Conservation (phyloP, 2,888 invertebrate genomes). For the Augiades crinisus region DNA sequence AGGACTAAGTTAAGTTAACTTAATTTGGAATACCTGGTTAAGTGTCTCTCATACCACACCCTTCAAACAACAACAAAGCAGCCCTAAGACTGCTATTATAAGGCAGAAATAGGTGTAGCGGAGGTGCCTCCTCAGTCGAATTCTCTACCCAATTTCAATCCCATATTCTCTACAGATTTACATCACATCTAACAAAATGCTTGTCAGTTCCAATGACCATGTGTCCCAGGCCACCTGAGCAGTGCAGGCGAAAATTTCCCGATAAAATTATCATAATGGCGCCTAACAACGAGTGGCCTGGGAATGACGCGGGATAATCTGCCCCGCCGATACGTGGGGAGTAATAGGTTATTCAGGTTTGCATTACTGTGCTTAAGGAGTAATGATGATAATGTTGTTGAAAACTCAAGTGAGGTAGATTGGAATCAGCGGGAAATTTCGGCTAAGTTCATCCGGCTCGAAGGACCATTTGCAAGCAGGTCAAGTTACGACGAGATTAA, state of each 20-base stretch:
- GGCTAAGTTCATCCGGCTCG: neutral
- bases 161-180: too few relatives aligned
- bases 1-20: too few relatives aligned
- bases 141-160: too few relatives aligned
- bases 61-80: too few relatives aligned
- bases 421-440: neutral
- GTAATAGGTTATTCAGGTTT: conserved; percentile 30
- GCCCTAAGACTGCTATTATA: too few relatives aligned
- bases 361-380: conserved; percentile 10
- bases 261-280: conserved; percentile 75
- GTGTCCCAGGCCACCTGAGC: conserved; percentile 44
- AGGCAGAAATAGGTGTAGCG: too few relatives aligned
- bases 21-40: too few relatives aligned
- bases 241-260: conserved; percentile 60
- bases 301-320: conserved; percentile 50
- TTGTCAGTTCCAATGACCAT: conserved; percentile 31
- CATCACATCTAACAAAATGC: neutral
- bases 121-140: too few relatives aligned
- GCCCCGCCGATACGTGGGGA: conserved; percentile 33
- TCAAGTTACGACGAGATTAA: too few relatives aligned
- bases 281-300: conserved; percentile 47
- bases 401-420: conserved; percentile 8
- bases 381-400: conserved; percentile 16
- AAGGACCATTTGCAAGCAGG: neutral
- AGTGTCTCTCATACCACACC: too few relatives aligned